Evolutionary conservation across 2,888 invertebrate genomes (phyloP).

Genomic region (Boloria euphrosyne): DNA sequence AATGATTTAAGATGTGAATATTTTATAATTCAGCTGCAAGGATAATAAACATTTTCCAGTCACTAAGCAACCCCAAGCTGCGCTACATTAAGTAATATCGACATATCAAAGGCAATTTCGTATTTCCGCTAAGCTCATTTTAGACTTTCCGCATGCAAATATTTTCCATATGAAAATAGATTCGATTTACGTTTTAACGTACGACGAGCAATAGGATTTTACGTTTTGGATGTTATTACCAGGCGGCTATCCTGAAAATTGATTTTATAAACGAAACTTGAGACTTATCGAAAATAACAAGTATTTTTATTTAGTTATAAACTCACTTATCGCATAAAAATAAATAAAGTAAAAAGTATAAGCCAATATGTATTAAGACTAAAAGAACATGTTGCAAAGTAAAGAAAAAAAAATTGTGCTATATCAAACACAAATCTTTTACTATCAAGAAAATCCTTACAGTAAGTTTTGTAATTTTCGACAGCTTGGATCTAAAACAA

Average conservation of each 20-base stretch:
- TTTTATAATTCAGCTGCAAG: slow-evolving; percentile 28
- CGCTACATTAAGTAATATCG: slow-evolving; percentile 77
- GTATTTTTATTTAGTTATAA: background rate
- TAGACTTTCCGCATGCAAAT: slow-evolving; percentile 68
- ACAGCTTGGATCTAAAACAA: no score
- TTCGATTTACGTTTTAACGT: slow-evolving; percentile 72
- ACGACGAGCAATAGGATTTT: slow-evolving; percentile 27
- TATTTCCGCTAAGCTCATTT: slow-evolving; percentile 74
- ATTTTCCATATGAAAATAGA: slow-evolving; percentile 68
- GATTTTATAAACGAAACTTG: slow-evolving; percentile 23
- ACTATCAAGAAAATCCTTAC: no score
- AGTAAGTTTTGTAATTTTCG: no score
- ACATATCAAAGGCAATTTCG: slow-evolving; percentile 75
- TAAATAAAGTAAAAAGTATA: background rate
- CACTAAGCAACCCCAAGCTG: slow-evolving; percentile 67
- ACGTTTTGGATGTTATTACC: slow-evolving; percentile 22
- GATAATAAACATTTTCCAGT: slow-evolving; percentile 74
- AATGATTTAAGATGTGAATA: no score
- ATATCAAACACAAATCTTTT: no score
- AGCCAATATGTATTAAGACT: background rate
- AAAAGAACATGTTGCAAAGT: no score
- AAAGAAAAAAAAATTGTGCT: no score
- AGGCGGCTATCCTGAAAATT: slow-evolving; percentile 24
- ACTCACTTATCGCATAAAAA: background rate
- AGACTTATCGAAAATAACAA: slow-evolving; percentile 12